Evolutionary conservation across 2,888 invertebrate genomes (phyloP), one percentile per base, ranked within the genome.

Genomic region (Hemicrepidius hirtus): DNA sequence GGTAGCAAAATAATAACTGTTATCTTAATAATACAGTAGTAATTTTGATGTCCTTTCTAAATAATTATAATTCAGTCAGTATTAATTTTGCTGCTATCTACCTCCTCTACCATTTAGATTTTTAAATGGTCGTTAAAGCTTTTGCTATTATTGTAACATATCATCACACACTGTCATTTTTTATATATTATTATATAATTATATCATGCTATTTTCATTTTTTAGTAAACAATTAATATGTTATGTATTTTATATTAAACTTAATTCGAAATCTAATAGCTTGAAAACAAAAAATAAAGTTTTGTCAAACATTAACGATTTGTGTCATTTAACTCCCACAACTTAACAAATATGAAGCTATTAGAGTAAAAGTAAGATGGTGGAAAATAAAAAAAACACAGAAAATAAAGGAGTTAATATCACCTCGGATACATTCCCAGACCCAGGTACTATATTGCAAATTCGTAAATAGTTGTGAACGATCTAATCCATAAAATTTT

Each of bases 131-230:
- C 62, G 50, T 68, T 60, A 53, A 50, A 62, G 68, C 68, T 68
- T 68, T 68, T 68, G 68, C 68, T 68, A 50, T 40, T 46, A 60
- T 62, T 68, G 60, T 62, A 68, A 68, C 68, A 68, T 68, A 68
- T 68, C 68, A 68, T 57, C 57, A 57, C 37, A 20, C 40, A 63
- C 46, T 32, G 32, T 32, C 32, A 32, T 63, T 32, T 63, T 49
- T 21, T n/a, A 37, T 37, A 40, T 60, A 20, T 7, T n/a, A n/a
- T n/a, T n/a, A 57, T 4, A 37, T 20, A 37, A 18, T 0, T 53
- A 53, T 13, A 53, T 28, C 53, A 53, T 57, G 12, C 35, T 37
- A 40, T 37, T 3, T 57, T 28, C 7, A 13, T 37, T 57, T 12
- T 57, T 57, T 57, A 37, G 37, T 55, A 13, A 12, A 37, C 13